phyloP scores from a whole-genome alignment of 2,797 vertebrate species.

The Danio kyathit region DNA sequence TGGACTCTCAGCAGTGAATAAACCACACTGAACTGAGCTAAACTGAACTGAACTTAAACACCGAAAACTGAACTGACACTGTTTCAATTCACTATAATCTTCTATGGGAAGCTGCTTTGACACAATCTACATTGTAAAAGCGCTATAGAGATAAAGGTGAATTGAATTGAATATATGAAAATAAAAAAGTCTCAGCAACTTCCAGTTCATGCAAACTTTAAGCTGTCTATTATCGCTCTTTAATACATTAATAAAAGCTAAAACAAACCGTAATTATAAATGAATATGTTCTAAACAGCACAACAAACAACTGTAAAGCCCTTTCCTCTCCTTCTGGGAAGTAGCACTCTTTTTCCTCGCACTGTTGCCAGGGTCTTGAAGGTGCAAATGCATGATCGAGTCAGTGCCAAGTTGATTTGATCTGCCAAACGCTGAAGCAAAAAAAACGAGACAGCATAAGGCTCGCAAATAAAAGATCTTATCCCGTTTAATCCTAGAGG shows the following conservation, averaged over 20 bases:
- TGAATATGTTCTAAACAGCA: not conserved
- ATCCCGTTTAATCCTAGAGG: slow-evolving; percentile 57
- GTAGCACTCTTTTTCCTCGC: not conserved
- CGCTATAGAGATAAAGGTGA: too few species aligned
- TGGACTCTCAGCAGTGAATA: too few species aligned
- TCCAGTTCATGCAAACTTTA: not conserved
- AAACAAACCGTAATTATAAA: slow-evolving; percentile 5
- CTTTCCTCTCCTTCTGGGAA: slow-evolving; percentile 6
- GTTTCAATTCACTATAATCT: too few species aligned
- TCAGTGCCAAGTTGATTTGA: slow-evolving; percentile 27
- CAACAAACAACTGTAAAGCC: slow-evolving; percentile 30
- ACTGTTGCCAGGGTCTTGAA: slow-evolving; percentile 14
- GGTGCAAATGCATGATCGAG: slow-evolving; percentile 51
- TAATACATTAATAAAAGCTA: not conserved
- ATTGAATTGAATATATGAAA: too few species aligned
- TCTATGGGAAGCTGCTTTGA: too few species aligned
- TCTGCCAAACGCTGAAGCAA: slow-evolving; percentile 43
- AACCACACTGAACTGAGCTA: too few species aligned
- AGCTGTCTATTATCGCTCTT: not conserved
- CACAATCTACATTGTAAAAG: too few species aligned
- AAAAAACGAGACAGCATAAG: slow-evolving; percentile 46
- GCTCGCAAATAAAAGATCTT: slow-evolving; percentile 56
- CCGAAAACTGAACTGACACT: too few species aligned
- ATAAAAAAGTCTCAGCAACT: too few species aligned
- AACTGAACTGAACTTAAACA: too few species aligned